Conservation (phyloP, 2,113 vertebrate genomes). For the Oceanodroma tethys region DNA sequence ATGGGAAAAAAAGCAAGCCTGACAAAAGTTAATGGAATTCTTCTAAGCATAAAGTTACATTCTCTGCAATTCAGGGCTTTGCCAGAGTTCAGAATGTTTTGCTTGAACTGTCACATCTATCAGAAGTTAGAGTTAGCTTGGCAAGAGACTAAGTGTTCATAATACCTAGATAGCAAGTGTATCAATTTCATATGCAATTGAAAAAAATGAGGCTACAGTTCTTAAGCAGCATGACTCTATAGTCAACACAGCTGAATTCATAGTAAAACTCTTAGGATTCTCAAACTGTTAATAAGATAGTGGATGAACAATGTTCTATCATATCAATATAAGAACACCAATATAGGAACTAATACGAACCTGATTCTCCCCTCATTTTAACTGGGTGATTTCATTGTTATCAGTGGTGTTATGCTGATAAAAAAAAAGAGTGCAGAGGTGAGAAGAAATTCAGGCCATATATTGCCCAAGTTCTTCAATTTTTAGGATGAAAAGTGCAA, state of each 20-base stretch:
- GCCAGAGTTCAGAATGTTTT: background rate
- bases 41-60: background rate
- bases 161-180: background rate
- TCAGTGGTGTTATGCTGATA: background rate
- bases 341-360: too few species aligned
- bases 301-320: background rate
- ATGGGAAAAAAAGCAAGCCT: background rate
- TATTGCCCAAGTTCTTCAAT: background rate
- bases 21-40: background rate
- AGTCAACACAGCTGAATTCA: background rate
- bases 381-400: background rate
- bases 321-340: background rate
- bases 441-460: background rate
- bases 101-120: background rate
- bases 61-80: background rate
- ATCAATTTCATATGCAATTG: background rate
- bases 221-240: background rate
- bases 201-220: background rate
- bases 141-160: background rate
- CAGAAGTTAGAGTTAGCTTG: background rate
- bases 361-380: background rate
- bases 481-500: background rate
- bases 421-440: background rate
- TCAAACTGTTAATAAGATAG: background rate
- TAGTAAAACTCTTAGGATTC: background rate